A percentile compares a stretch with the other conserved stretches of the same genome.
phyloP scores from a whole-genome alignment of 2,113 vertebrate species.

The Microtus oregoni region DNA sequence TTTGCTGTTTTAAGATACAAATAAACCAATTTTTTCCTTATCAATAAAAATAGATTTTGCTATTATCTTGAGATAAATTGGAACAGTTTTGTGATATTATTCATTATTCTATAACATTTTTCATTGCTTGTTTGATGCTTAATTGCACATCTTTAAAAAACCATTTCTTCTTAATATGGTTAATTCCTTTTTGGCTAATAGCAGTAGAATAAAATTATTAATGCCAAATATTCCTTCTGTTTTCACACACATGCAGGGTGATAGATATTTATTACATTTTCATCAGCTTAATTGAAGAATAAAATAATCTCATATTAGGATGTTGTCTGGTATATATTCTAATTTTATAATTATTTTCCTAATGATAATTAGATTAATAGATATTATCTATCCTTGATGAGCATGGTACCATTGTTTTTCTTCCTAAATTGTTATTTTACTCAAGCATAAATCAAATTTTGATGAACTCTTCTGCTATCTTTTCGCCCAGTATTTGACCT shows the following conservation, averaged over 20 bases:
- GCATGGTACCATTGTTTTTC: neutral
- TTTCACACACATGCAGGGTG: neutral
- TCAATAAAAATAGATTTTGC: neutral
- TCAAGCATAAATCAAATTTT: neutral
- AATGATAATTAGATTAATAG: neutral
- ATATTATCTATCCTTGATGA: neutral
- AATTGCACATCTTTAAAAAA: neutral
- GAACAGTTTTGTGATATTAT: neutral
- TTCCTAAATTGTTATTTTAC: conserved; percentile 16
- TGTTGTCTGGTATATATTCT: neutral
- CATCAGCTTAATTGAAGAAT: neutral
- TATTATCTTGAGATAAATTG: neutral
- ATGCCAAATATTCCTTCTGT: neutral
- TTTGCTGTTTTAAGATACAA: neutral
- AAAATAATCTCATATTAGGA: neutral
- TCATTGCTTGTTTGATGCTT: neutral
- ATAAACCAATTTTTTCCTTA: neutral
- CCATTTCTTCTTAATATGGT: neutral
- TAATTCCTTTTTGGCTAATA: neutral
- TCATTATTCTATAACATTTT: conserved; percentile 8
- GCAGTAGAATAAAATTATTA: neutral
- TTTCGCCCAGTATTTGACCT: neutral
- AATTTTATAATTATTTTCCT: conserved; percentile 10
- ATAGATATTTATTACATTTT: neutral
- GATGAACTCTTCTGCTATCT: neutral